Percentiles rank a stretch among this genome's conserved stretches.
These are phyloP conservation scores for Percina caprodes DNA, from an alignment of 2,113 vertebrate species.

Conservation along the genomic window DNA sequence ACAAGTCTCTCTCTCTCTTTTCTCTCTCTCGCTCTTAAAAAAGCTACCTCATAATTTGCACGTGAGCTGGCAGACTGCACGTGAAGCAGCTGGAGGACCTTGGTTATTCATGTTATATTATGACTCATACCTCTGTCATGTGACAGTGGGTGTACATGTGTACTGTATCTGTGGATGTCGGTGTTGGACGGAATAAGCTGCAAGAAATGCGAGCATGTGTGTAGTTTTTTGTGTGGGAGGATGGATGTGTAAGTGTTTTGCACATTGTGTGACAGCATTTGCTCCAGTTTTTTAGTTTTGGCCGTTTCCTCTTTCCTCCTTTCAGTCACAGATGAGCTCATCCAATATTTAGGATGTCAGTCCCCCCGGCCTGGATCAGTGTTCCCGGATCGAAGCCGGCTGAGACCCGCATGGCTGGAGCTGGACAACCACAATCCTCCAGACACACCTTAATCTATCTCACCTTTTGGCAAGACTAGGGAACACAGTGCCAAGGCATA, in stretches of 20 bases:
- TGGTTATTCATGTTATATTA: not conserved
- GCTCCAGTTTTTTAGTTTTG: slow-evolving; percentile 51
- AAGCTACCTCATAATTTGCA: not conserved
- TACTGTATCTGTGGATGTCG: not conserved
- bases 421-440: slow-evolving; percentile 5
- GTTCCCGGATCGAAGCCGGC: not conserved
- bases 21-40: not conserved
- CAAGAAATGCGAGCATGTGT: slow-evolving; percentile 11
- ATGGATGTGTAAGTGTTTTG: slow-evolving; percentile 17
- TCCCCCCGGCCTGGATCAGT: slow-evolving; percentile 24
- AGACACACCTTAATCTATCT: not conserved
- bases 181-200: not conserved
- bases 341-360: slow-evolving; percentile 55
- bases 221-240: slow-evolving; percentile 18
- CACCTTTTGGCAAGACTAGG: not conserved
- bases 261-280: slow-evolving; percentile 27
- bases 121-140: not conserved
- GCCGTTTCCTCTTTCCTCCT: not conserved
- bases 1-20: not conserved
- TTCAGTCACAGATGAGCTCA: slow-evolving; percentile 55
- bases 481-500: too few species aligned
- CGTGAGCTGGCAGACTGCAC: slow-evolving; percentile 36
- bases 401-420: not conserved
- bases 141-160: not conserved
- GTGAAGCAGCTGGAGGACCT: slow-evolving; percentile 38